Conservation (phyloP, 2,113 vertebrate genomes). For the Chauna torquata region DNA sequence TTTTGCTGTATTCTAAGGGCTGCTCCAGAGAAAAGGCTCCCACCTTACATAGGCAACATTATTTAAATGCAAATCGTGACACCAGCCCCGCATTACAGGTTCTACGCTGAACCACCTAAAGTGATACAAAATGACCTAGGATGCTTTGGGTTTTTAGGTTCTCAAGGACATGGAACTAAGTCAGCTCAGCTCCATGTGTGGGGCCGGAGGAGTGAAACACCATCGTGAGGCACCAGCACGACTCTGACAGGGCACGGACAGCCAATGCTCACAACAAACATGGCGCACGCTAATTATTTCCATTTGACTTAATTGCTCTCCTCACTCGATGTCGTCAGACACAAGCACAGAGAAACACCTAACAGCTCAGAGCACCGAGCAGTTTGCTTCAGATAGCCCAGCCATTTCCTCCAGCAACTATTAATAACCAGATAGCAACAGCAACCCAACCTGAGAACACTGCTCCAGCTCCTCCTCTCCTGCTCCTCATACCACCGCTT, state of each 20-base stretch:
- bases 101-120: background rate
- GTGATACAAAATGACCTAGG: background rate
- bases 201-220: background rate
- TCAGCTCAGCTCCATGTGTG: background rate
- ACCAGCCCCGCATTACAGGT: background rate
- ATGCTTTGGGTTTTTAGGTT: background rate
- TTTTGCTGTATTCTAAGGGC: too few relatives aligned
- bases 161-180: background rate
- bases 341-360: background rate
- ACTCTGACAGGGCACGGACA: accelerated
- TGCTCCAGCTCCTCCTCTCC: background rate
- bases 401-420: background rate
- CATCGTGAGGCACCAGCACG: accelerated
- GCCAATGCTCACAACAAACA: background rate
- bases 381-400: background rate
- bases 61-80: background rate
- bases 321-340: background rate
- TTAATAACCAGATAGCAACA: background rate
- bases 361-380: background rate
- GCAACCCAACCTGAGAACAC: background rate
- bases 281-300: background rate
- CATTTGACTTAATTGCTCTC: background rate
- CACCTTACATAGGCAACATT: background rate
- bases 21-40: background rate
- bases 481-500: background rate